phyloP scores from a whole-genome alignment of 53 echinoderm and acorn worm species.

The Antedon mediterranea region DNA sequence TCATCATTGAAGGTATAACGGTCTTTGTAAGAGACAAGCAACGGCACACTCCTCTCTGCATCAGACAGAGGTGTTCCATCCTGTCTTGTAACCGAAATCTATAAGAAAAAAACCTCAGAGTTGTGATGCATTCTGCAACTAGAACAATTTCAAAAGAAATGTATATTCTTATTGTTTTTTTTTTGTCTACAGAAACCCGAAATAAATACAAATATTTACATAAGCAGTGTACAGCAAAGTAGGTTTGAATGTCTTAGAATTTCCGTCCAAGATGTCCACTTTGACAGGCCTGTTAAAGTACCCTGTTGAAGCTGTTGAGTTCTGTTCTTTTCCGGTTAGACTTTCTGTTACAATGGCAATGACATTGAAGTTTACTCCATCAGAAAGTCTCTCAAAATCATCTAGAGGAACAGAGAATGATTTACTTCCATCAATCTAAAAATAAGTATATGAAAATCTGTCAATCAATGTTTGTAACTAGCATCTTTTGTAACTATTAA shows the following conservation, averaged over 20 bases:
- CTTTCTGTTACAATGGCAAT: constrained; percentile 35
- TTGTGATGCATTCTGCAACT: too few species aligned
- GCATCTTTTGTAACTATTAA: too few species aligned
- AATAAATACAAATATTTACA: constrained; percentile 7
- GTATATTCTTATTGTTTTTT: too few species aligned
- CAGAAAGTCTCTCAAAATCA: constrained; percentile 4
- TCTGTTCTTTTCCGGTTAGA: constrained; percentile 30
- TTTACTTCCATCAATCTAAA: constrained; percentile 21
- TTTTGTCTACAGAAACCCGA: too few species aligned
- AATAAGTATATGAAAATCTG: neutral
- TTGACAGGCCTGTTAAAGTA: constrained; percentile 20
- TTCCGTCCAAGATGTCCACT: constrained; percentile 21
- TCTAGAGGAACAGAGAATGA: constrained; percentile 4
- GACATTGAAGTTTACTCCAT: neutral
- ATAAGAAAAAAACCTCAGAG: too few species aligned
- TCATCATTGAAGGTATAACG: neutral
- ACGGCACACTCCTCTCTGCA: constrained; percentile 1
- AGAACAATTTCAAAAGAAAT: too few species aligned
- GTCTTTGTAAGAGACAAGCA: constrained; percentile 3
- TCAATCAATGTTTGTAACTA: too few species aligned
- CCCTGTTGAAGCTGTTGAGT: neutral
- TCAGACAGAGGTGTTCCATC: constrained; percentile 24
- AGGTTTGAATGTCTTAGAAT: constrained; percentile 36
- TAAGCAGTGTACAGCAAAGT: constrained; percentile 26
- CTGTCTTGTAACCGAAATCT: constrained; percentile 24